Base-by-base conservation (phyloP, 2,797 vertebrate species). In the Avahi laniger region DNA sequence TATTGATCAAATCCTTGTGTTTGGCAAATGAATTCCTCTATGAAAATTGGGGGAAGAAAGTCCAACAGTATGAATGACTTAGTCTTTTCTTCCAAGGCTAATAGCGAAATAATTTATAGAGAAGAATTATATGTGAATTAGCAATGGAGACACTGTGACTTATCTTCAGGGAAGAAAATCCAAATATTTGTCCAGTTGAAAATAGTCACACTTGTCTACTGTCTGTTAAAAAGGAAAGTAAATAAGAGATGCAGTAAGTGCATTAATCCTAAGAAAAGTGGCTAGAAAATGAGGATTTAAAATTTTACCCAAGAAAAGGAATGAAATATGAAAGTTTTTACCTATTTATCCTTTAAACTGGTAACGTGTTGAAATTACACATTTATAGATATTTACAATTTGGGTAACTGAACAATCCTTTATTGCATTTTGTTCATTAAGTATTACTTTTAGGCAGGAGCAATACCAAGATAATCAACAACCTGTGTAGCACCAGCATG, bases 1-100 rank as follows among this genome's bases (percentile, higher is more conserved):
- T 98, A 96, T 98, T 98, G 98, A 98, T 98, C 97, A 98, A 98
- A 98, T 97, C 92, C 97, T 73, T 76, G 46, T 98, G 95, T 98
- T 97, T 98, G 98, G 97, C 98, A 98, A 76, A 92, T 84, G 75
- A 97, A 96, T 95, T 86, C 75, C 63, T 76, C 93, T 96, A 95
- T 86, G 95, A 98, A 98, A 98, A 96, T 97, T 43, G 94, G 82
- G 61, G 83, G 92, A 97, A 96, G 43, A 72, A 93, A 61, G 17
- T 83, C 96, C 94, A 76, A 33, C 50, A 92, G 93, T 65, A n/a
- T 92, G 92, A 97, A 95, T 93, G 96, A 93, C 94, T 97, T 96
- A 90, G 73, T 82, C 80, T 76, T 98, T 97, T 98, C 85, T 98
- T 98, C 98, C 84, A 94, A 81, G 67, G 96, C 97, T 98, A 98